phyloP scores from a whole-genome alignment of 2,113 vertebrate species.

The Protobothrops mucrosquamatus region DNA sequence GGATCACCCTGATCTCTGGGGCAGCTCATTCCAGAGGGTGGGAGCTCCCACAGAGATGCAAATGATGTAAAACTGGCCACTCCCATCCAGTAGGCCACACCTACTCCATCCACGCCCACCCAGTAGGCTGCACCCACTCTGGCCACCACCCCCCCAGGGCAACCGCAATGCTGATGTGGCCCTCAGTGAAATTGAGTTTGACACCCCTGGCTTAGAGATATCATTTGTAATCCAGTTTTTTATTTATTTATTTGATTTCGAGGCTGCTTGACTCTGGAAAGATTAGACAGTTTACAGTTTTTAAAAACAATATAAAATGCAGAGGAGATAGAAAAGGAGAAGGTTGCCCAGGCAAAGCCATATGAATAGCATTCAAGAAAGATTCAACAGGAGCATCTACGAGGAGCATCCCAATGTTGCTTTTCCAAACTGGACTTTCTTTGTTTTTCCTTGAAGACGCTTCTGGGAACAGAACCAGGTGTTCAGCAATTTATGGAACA shows the following conservation, averaged over 20 bases:
- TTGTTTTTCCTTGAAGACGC: neutral
- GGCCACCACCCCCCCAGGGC: too few relatives aligned
- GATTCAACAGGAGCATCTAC: neutral
- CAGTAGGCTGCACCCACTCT: too few relatives aligned
- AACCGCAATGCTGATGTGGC: too few relatives aligned
- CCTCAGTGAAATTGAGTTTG: too few relatives aligned
- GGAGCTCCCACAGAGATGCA: too few relatives aligned
- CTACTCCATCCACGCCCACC: too few relatives aligned
- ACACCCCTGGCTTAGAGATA: too few relatives aligned
- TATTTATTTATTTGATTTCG: neutral
- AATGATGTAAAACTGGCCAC: too few relatives aligned
- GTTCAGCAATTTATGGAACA: neutral
- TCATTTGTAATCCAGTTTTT: neutral
- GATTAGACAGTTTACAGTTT: neutral
- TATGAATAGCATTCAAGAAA: neutral
- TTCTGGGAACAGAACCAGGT: neutral
- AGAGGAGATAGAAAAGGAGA: neutral
- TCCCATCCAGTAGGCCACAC: too few relatives aligned
- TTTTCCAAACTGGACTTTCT: neutral
- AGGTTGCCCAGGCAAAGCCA: neutral
- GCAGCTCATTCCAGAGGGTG: too few relatives aligned
- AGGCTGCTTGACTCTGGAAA: neutral
- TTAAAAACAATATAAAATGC: neutral
- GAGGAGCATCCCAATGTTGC: neutral
- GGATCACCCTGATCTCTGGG: too few relatives aligned